These are phyloP conservation scores for Oxyura jamaicensis DNA, from an alignment of 2,113 vertebrate genomes.

Conservation along the genomic window DNA sequence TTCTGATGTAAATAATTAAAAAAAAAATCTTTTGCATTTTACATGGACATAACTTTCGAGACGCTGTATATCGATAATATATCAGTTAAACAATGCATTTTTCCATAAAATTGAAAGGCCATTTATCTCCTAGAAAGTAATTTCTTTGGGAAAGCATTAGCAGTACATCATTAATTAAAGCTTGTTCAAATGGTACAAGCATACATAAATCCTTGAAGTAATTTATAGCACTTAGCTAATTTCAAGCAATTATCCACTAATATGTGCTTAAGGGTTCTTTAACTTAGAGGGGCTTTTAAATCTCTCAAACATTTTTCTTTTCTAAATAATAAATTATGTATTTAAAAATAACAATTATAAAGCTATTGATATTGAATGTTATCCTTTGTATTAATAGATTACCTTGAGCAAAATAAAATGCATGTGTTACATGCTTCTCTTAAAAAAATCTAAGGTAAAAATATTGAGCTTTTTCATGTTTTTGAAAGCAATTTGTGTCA, in stretches of 20 bases:
- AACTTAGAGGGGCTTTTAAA: slow-evolving; percentile 80
- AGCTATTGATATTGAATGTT: slow-evolving; percentile 29
- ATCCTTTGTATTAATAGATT: background rate
- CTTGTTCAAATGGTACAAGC: slow-evolving; percentile 80
- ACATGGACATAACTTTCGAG: slow-evolving; percentile 1
- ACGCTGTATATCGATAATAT: slow-evolving; percentile 67
- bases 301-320: slow-evolving; percentile 76
- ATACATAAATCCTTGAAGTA: slow-evolving; percentile 82
- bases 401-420: slow-evolving; percentile 1
- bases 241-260: slow-evolving; percentile 83
- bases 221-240: slow-evolving; percentile 84
- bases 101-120: slow-evolving; percentile 77
- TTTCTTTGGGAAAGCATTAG: slow-evolving; percentile 82
- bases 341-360: slow-evolving; percentile 52
- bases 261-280: slow-evolving; percentile 82
- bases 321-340: slow-evolving; percentile 75
- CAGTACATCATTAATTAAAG: slow-evolving; percentile 84
- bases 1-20: background rate
- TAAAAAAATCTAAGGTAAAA: background rate
- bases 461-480: background rate
- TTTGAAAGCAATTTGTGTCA: background rate
- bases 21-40: background rate
- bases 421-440: background rate
- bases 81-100: slow-evolving; percentile 70
- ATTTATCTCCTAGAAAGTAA: slow-evolving; percentile 80